Base-by-base conservation (phyloP, 1,140 invertebrate genomes). In the Cydia amplana region DNA sequence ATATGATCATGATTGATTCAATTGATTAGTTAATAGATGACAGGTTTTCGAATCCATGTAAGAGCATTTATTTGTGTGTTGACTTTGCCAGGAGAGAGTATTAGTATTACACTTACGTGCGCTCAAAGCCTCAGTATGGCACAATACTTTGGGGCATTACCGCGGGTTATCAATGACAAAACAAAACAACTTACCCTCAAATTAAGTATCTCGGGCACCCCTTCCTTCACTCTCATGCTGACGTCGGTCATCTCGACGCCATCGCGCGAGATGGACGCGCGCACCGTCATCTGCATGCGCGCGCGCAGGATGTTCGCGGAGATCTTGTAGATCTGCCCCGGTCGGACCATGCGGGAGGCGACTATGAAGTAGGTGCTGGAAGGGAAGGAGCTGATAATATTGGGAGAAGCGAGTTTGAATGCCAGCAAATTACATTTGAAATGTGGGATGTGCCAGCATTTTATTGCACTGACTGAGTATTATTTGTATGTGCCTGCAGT, bases 311-410 rank as follows among this genome's bases (percentile, higher is more conserved):
- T 95, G 65, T 96, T 96, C 0, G 97, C 97, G 0, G 95, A 95
- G 1, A 98, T 94, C 79, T 96, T 95, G 86, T 98, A 98, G 9
- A 98, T 95, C 81, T 98, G 96, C 3, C 96, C 96, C 1, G 97
- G 97, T 23, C 97, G 94, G 1, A 98, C 96, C 94, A 97, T 96
- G 73, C 95, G 94, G 16, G 97, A 97, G 2, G 97, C 96, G 18
- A 98, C 96, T 72, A 98, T 95, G 82, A 98, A 97, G 87, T 98
- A 98, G 23, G 96, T 96, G 65, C 96, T 97, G 91, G 28, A 70
- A 70, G 28, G 32, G 64, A 32, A 7, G 4, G 36, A 10, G 4
- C 20, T 23, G 18, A 23, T 60, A 23, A 12, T 46, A 46, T 46
- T 16, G 18, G 9, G 20, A 60, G 18, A 60, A 12, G 10, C 7